These are phyloP conservation scores for Tinamus major DNA, from an alignment of 2,797 vertebrate species.

Conservation along the genomic window DNA sequence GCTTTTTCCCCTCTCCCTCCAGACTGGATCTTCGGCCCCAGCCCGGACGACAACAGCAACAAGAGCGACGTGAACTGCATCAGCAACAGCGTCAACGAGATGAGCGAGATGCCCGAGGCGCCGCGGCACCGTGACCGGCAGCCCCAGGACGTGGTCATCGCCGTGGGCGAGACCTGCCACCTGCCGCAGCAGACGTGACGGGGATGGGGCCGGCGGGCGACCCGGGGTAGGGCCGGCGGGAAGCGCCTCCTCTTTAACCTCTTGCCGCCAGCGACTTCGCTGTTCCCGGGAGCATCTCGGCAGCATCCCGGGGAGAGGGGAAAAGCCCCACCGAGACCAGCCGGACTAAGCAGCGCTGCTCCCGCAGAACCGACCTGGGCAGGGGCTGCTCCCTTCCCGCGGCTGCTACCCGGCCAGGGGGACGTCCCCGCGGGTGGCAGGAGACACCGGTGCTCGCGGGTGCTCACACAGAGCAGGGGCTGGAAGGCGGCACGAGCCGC, in stretches of 20 bases:
- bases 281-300: not conserved
- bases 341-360: not conserved
- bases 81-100: slow-evolving; percentile 79
- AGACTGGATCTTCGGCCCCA: slow-evolving; percentile 86
- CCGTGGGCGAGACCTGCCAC: slow-evolving; percentile 81
- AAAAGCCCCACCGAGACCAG: not conserved
- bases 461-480: not conserved
- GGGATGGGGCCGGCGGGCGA: no score
- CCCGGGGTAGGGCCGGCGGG: not conserved
- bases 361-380: not conserved
- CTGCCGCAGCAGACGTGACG: slow-evolving; percentile 78
- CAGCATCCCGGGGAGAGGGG: not conserved
- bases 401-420: no score
- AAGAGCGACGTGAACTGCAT: slow-evolving; percentile 86
- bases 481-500: not conserved
- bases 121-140: not conserved
- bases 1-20: slow-evolving; percentile 21
- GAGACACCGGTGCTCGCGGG: no score
- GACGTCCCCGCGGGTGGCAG: no score
- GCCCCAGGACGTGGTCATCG: slow-evolving; percentile 82
- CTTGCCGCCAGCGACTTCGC: not conserved
- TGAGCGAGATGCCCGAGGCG: slow-evolving; percentile 62
- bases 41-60: slow-evolving; percentile 75
- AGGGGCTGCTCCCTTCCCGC: no score
- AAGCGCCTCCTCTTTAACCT: not conserved